Conservation (phyloP, 1,140 invertebrate genomes). For the Tetraneura akinire region DNA sequence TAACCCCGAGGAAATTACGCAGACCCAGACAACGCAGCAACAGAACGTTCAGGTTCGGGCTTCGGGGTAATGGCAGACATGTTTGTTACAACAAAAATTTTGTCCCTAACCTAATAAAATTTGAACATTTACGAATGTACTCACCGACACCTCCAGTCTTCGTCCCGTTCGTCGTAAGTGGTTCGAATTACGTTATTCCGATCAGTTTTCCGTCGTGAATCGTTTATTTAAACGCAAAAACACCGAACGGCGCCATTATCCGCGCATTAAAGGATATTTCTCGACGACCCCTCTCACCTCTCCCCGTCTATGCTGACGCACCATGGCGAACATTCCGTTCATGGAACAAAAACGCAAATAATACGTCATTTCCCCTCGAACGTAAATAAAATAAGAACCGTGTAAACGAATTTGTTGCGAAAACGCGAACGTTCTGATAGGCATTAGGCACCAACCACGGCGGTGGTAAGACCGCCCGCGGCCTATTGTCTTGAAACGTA, state of each 20-base stretch:
- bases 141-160: too few species aligned
- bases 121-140: background rate
- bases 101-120: conserved; percentile 48
- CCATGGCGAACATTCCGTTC: background rate
- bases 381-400: too few species aligned
- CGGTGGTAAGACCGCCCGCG: too few species aligned
- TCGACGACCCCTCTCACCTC: background rate
- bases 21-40: background rate
- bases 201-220: background rate
- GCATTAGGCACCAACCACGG: too few species aligned
- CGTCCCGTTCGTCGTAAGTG: background rate
- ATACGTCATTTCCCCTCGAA: too few species aligned
- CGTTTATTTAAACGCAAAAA: background rate
- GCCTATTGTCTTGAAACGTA: too few species aligned
- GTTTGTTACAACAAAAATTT: conserved; percentile 3
- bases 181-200: background rate
- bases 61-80: background rate
- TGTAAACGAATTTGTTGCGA: too few species aligned
- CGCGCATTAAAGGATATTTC: background rate
- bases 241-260: conserved; percentile 21
- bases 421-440: too few species aligned
- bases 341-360: conserved; percentile 15
- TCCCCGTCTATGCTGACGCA: background rate
- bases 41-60: background rate
- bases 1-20: too few species aligned